Evolutionary conservation across 2,797 vertebrate genomes (phyloP).

Genomic region (Prunella strophiata): DNA sequence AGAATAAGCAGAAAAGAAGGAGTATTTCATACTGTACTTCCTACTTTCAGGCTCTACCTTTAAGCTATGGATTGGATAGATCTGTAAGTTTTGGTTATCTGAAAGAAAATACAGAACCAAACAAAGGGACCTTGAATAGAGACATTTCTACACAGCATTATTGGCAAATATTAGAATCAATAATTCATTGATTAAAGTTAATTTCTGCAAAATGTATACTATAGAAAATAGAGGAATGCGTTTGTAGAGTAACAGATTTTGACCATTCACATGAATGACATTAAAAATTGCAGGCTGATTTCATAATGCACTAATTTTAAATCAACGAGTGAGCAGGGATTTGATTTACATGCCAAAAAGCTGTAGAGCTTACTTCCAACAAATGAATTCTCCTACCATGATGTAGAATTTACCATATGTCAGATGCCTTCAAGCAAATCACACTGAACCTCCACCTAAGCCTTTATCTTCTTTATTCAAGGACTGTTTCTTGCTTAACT

Average conservation of each 20-base stretch:
- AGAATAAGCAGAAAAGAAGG: background rate
- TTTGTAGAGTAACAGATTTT: background rate
- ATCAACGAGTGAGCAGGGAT: background rate
- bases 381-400: background rate
- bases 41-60: background rate
- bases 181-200: background rate
- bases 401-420: background rate
- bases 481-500: background rate
- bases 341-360: background rate
- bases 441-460: background rate
- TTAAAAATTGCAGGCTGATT: background rate
- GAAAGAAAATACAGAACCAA: background rate
- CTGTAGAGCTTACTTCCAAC: background rate
- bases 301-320: background rate
- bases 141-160: background rate
- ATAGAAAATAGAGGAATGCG: background rate
- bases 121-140: background rate
- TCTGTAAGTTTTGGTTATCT: background rate
- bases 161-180: background rate
- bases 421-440: background rate
- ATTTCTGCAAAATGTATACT: background rate
- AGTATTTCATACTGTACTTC: background rate
- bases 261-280: background rate
- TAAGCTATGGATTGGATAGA: background rate
- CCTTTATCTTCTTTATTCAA: background rate